Evolutionary conservation across 2,888 invertebrate genomes (phyloP).

Genomic region (Agonopterix alstromeriana): DNA sequence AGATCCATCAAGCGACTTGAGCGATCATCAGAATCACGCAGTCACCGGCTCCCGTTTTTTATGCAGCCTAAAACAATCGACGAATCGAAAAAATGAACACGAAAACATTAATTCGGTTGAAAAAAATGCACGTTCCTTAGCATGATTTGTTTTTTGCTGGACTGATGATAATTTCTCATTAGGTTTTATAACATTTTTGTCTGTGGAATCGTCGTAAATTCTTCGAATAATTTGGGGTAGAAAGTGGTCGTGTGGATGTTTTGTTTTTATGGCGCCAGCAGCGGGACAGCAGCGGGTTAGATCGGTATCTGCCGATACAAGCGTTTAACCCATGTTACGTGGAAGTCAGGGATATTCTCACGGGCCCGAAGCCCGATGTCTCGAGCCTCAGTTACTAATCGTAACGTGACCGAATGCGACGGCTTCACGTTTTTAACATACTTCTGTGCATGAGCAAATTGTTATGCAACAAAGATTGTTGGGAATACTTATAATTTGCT

Average conservation of each 20-base stretch:
- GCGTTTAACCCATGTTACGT: constrained; percentile 74
- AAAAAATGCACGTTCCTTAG: constrained; percentile 55
- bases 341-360: constrained; percentile 68
- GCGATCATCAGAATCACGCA: constrained; percentile 41
- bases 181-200: constrained; percentile 71
- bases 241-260: constrained; percentile 66
- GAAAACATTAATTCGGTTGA: constrained; percentile 55
- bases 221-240: constrained; percentile 74
- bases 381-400: constrained; percentile 52
- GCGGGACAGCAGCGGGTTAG: constrained; percentile 68
- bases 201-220: constrained; percentile 71
- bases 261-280: constrained; percentile 77
- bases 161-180: constrained; percentile 76
- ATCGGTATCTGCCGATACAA: constrained; percentile 72
- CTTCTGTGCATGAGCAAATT: too few relatives aligned
- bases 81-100: constrained; percentile 42
- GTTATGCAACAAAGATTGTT: too few relatives aligned
- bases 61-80: constrained; percentile 59
- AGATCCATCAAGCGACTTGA: constrained; percentile 28
- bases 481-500: too few relatives aligned
- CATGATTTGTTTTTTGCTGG: constrained; percentile 64
- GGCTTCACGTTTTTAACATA: constrained; percentile 6
- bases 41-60: constrained; percentile 63
- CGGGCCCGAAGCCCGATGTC: constrained; percentile 18
- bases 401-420: constrained; percentile 51